Percentiles rank a stretch among this genome's conserved stretches.
phyloP scores from a whole-genome alignment of 2,113 vertebrate species.

The Thymallus thymallus region DNA sequence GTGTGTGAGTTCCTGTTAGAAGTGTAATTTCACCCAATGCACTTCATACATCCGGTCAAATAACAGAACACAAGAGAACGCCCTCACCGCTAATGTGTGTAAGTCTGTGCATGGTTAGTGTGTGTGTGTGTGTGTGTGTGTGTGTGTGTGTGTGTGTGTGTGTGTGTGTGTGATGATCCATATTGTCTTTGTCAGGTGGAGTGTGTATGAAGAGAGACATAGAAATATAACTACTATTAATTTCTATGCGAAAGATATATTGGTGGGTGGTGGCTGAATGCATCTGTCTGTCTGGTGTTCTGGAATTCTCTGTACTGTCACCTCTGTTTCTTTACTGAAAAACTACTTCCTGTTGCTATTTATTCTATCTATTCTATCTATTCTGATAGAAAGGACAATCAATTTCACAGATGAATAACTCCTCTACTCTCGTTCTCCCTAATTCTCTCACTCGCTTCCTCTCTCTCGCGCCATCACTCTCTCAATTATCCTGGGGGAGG shows the following conservation, averaged over 20 bases:
- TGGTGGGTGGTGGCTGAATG: not conserved
- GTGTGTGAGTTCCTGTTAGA: not conserved
- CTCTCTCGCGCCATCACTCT: not conserved
- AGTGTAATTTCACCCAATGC: too few relatives aligned
- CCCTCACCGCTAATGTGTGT: too few relatives aligned
- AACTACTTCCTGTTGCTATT: too few relatives aligned
- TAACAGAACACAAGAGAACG: not conserved
- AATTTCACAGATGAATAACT: not conserved
- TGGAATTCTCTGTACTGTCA: not conserved
- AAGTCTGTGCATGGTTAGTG: too few relatives aligned
- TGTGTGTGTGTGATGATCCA: conserved; percentile 26
- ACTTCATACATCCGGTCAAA: conserved; percentile 2
- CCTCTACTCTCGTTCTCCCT: not conserved
- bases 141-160: not conserved
- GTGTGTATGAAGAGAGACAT: not conserved
- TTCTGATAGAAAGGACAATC: too few relatives aligned
- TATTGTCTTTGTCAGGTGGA: not conserved
- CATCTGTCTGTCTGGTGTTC: not conserved
- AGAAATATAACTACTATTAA: too few relatives aligned
- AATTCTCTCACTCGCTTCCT: conserved; percentile 34
- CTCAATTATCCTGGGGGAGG: too few relatives aligned
- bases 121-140: not conserved
- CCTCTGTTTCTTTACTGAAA: too few relatives aligned
- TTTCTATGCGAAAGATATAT: not conserved
- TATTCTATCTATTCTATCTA: too few relatives aligned